Evolutionary conservation across 2,797 vertebrate species (phyloP).

Genomic region (Gobionotothen gibberifrons): DNA sequence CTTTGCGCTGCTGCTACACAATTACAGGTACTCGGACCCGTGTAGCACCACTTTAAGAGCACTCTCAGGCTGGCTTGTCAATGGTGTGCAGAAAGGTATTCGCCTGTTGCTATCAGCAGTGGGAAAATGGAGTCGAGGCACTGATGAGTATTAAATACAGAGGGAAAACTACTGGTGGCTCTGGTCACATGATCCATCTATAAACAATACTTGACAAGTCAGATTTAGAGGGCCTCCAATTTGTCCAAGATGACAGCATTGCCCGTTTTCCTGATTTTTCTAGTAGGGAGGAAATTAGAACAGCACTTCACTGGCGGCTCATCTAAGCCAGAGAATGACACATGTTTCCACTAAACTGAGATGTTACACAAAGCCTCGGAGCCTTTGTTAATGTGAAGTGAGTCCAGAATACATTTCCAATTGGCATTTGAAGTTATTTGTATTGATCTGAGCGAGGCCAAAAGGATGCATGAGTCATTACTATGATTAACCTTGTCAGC

Average conservation of each 20-base stretch:
- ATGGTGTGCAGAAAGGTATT: constrained; percentile 93
- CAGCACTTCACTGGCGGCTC: constrained; percentile 23
- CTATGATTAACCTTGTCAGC: constrained; percentile 41
- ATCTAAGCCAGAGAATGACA: constrained; percentile 32
- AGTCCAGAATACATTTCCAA: constrained; percentile 50
- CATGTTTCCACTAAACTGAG: constrained; percentile 37
- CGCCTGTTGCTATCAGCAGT: constrained; percentile 90
- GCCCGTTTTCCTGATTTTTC: constrained; percentile 40
- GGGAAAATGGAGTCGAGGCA: constrained; percentile 84
- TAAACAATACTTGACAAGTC: constrained; percentile 82
- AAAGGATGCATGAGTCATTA: constrained; percentile 44
- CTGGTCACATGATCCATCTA: constrained; percentile 73
- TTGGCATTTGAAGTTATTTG: constrained; percentile 55
- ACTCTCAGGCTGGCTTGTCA: constrained; percentile 93
- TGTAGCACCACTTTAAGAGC: constrained; percentile 95
- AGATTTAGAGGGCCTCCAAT: constrained; percentile 62
- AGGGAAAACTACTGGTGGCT: constrained; percentile 76
- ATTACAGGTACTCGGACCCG: constrained; percentile 96
- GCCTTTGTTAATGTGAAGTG: constrained; percentile 48
- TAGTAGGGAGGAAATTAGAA: constrained; percentile 48
- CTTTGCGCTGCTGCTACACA: constrained; percentile 92
- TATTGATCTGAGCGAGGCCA: constrained; percentile 38
- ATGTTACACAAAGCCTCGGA: constrained; percentile 19
- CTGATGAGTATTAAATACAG: constrained; percentile 93
- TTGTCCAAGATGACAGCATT: constrained; percentile 60